Evolutionary conservation across 2,797 vertebrate genomes (phyloP), one percentile per base, ranked within the genome.

Genomic region (Microchirus variegatus): DNA sequence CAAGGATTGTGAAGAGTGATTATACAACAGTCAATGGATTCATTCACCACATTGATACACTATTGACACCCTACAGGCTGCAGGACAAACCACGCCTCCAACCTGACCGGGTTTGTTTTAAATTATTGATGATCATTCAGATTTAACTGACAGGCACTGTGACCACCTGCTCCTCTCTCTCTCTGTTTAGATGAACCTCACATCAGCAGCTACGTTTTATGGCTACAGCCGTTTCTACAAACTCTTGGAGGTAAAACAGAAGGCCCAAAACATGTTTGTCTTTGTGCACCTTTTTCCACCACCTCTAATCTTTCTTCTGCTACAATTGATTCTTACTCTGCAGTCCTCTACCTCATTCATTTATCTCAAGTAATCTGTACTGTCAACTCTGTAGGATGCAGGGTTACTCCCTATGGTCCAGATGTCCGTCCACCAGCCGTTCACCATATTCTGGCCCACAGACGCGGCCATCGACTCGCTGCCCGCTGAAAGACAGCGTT

Each of bases 381-480:
- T n/a, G 0, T 56, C 0, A 6, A 0, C 35, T 53, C 19, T 64
- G 46, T 81, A 99, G 97, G 87, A 91, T 0, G 83, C 94, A 0
- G 93, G 93, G 31, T 70, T 99, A 72, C 82, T 98, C 53, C 87
- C 92, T 2, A 35, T 95, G 67, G 62, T 99, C 2, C 75, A 60
- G 31, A 82, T 93, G 67, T 15, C n/a, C 0, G 3, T 75, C 53
- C 94, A 97, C 3, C 92, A 92, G 64, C 97, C 97, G 0, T 90
- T 96, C 87, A 98, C 96, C 14, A 92, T 98, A 90, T 93, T 99
- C 78, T 98, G 96, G 96, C 97, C 97, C 17, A 95, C 95, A 4
- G 94, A 99, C 61, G 13, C 87, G 0, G 95, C 93, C 0, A 91
- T 99, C 26, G 70, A 46, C 0, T 83, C 93, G 38, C 89, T 99